These are phyloP conservation scores for Drosophila azteca DNA, from an alignment of 1,140 invertebrate species.

Conservation along the genomic window DNA sequence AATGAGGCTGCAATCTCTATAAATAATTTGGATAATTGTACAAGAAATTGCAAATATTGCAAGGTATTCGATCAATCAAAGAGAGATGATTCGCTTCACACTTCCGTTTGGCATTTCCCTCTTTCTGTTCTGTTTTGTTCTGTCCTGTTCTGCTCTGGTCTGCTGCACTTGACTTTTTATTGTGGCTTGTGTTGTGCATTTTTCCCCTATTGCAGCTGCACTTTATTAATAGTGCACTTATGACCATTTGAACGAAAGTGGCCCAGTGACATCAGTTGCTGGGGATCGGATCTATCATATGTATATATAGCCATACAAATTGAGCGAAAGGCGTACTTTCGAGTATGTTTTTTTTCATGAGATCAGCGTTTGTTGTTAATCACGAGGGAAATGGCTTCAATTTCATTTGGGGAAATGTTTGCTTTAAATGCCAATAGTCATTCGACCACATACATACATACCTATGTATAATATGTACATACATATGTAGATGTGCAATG, in stretches of 20 bases:
- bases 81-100: slow-evolving; percentile 3
- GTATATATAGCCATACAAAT: not conserved
- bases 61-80: slow-evolving; percentile 5
- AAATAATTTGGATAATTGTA: not conserved
- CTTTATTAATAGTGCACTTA: slow-evolving; percentile 24
- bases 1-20: not conserved
- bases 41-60: no score
- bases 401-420: slow-evolving; percentile 1
- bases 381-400: not conserved
- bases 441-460: slow-evolving; percentile 8
- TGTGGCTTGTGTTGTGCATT: slow-evolving; percentile 15
- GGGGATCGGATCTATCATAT: slow-evolving; percentile 19
- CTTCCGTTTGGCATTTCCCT: slow-evolving; percentile 23
- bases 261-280: slow-evolving; percentile 50
- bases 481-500: not conserved
- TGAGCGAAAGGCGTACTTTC: not conserved
- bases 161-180: no score
- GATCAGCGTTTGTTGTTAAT: slow-evolving; percentile 13
- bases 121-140: no score
- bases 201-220: slow-evolving; percentile 27
- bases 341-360: slow-evolving; percentile 7
- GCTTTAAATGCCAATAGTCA: not conserved
- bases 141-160: no score
- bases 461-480: no score
- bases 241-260: slow-evolving; percentile 36